Evolutionary conservation across 2,888 invertebrate genomes (phyloP), one percentile per base, ranked within the genome.

Genomic region (Conops quadrifasciatus): DNA sequence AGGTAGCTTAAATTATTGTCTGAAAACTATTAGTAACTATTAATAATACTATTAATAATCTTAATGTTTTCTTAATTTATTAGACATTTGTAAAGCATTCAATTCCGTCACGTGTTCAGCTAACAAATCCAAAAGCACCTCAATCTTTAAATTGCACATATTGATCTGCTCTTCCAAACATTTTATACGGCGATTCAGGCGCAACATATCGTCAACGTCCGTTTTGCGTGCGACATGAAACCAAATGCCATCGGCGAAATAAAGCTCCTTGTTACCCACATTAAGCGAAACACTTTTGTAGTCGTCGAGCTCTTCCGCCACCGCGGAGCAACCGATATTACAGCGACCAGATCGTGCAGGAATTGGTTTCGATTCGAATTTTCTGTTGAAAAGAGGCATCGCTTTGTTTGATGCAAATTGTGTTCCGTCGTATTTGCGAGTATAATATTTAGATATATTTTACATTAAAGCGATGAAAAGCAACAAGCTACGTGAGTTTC

Each of bases 311-410:
- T 84, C 82, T 76, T 86, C 86, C 43, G 73, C 77, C 1, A 83
- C 79, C 30, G 80, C 76, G 0, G 84, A 81, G 73, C 80, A 82
- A 0, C 80, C 81, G 59, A 81, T 84, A 67, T 84, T 84, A 45
- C 82, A 83, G 28, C 85, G 80, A 24, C 76, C 77, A 16, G 74
- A 70, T 36, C 86, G 81, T 2, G 76, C 67, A 16, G 84, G 84
- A 66, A 82, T 81, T 0, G 83, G 81, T 63, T 85, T 85, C 5
- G 82, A 74, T 69, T 85, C 85, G 59, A 84, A 86, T 75, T 84
- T 86, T 72, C 84, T 86, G 72, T 82, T 80, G 71, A 86, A 86
- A 66, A 86, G 76, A 26, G 86, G 85, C 85, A 86, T 86, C 65
- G 13, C 47, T 21, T n/a, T 21, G 53, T 53, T 9, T 53, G 53